phyloP scores from a whole-genome alignment of 2,797 vertebrate genomes.

The Ataeniobius toweri region DNA sequence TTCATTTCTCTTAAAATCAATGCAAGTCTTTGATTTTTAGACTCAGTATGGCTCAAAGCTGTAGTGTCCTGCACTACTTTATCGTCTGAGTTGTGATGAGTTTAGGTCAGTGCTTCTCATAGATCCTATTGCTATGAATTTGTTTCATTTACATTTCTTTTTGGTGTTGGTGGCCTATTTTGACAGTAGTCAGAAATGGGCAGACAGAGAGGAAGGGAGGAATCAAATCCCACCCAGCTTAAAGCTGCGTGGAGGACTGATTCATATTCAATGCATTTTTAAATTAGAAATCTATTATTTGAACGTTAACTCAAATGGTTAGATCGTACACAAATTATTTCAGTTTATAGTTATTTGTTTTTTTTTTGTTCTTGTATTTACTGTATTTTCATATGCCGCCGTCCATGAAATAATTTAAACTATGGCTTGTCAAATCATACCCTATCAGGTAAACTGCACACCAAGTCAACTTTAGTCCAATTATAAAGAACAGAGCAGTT shows the following conservation, averaged over 20 bases:
- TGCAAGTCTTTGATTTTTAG: slow-evolving; percentile 58
- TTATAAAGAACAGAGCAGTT: too few relatives aligned
- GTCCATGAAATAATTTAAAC: not conserved
- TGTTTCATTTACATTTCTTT: not conserved
- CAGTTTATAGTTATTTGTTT: not conserved
- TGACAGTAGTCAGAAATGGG: not conserved
- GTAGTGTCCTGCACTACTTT: slow-evolving; percentile 34
- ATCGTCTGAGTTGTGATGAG: slow-evolving; percentile 51
- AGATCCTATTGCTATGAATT: slow-evolving; percentile 2
- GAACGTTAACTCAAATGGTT: not conserved
- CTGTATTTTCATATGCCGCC: not conserved
- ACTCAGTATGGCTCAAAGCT: slow-evolving; percentile 36
- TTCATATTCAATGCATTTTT: too few relatives aligned
- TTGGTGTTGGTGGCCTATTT: not conserved
- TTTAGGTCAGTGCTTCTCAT: slow-evolving; percentile 29
- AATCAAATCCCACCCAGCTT: too few relatives aligned
- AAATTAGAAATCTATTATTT: too few relatives aligned
- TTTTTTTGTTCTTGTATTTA: not conserved
- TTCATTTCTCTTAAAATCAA: slow-evolving; percentile 69
- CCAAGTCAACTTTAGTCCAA: too few relatives aligned
- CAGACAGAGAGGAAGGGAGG: not conserved
- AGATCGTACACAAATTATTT: not conserved
- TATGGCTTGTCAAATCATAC: not conserved
- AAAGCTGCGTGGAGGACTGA: too few relatives aligned
- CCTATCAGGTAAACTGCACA: not conserved